Base-by-base conservation (phyloP, 2,888 invertebrate genomes). In the Cryptocephalus moraei region DNA sequence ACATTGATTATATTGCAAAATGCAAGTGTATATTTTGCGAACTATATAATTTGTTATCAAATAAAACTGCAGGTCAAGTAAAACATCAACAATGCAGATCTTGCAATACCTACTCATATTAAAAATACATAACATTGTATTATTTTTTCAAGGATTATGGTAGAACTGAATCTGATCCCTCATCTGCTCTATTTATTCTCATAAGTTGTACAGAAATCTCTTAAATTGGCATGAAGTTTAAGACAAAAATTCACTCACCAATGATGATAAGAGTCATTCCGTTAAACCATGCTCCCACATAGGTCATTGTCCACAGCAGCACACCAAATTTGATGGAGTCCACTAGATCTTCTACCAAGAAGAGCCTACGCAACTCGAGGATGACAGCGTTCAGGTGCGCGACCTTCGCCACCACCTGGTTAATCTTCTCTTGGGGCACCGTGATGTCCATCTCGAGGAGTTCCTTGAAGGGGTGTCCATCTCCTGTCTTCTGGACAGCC, bases 281-380 rank as follows among this genome's bases (percentile, higher is more conserved):
- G 74, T 97, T 97, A 80, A 99, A 96, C 91, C 94, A 96, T 64
- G 94, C 86, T 66, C 97, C 97, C 65, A 97, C 80, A 73, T 96
- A 97, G 52, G 97, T 97, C 74, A 97, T 81, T 65, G 89, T 86
- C 95, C 95, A 97, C 70, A 97, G 80, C 65, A 93, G 77, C 60
- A 93, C 84, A 61, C 88, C 93, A 74, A 97, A 97, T 80, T 96
- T 91, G 65, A 91, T 79, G 57, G 91, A 91, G 74, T 97, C 96
- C 62, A 96, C 86, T 65, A 96, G 79, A 75, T 96, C 95, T 71
- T 96, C 96, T 62, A 96, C 93, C 63, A 97, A 81, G 78, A 97
- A 93, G 64, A 97, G 78, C 70, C 93, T 78, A 71, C 96, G 86
- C 64, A 97, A 77, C 72, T 94, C 91, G 52, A 79, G 73, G 55